Base-by-base conservation (phyloP, 2,113 vertebrate genomes). In the Tetraodon nigroviridis region DNA sequence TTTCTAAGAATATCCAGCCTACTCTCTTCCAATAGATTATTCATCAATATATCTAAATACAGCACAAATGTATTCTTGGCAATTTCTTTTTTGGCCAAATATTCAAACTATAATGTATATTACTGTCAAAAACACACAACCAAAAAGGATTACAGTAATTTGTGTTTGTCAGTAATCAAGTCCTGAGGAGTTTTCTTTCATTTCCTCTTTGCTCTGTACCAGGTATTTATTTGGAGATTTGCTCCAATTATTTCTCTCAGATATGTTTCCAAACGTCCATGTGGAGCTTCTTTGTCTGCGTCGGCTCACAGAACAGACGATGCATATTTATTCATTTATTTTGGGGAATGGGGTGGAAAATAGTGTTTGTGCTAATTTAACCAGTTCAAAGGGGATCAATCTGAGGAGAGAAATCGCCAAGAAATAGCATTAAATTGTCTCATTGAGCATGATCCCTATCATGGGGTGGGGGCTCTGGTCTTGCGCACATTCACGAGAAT, bases 371-470 rank as follows among this genome's bases (percentile, higher is more conserved):
- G 76, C 78, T 80, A 81, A 84, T 84, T 84, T 81, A 76, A 70
- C 69, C 57, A 66, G 76, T 79, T 89, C 79, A 85, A 85, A 87
- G 66, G 8, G 54, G 75, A 82, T 76, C 73, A 69, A 77, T 80
- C 68, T 53, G 21, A 58, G 47, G 51, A 61, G 73, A 76, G 75
- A 79, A 77, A 78, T 81, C 85, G 69, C 77, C 55, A 20, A 71
- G 71, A 78, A 87, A 83, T 66, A 63, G 73, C 73, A 79, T 81
- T 64, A 76, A 83, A 88, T 85, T 78, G 73, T 84, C 63, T 76
- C 70, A 78, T 52, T 68, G 63, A 78, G 61, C 58, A 44, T 20
- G 70, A 82, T 84, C 37, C 48, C 78, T 78, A 88, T 82, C 85
- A 42, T 51, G 11, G 32, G 32, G 32, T 11, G 11, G 27, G 69